Evolutionary conservation across 2,888 invertebrate species (phyloP), one percentile per base, ranked within the genome.

Genomic region (Neria commutata): DNA sequence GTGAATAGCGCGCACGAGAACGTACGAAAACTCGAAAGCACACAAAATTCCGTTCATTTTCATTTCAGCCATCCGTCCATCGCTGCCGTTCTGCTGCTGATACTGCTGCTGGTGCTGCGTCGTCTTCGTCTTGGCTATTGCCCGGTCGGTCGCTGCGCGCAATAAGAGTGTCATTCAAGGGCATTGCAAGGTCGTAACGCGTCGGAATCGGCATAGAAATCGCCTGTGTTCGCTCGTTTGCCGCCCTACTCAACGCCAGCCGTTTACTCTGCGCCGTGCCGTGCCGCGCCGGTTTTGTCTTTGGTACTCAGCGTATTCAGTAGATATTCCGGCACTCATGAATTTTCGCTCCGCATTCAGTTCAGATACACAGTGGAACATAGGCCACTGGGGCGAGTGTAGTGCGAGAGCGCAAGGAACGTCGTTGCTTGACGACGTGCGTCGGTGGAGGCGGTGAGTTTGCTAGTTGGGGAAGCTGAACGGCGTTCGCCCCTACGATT

Each of bases 151-250:
- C 33, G 71, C 69, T 69, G 62, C 63, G 69, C 77, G 72, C 76
- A 79, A 71, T 75, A 76, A 75, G 74, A 79, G 77, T 80, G 81
- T 78, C 80, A 77, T 74, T 81, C 80, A 81, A 81, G 81, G 81
- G 79, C 80, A 77, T 80, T 76, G 72, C 81, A 81, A 81, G 81
- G 81, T 81, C 81, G 72, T 74, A 74, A 66, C 58, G 62, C 51
- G 42, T 51, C 55, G 56, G 53, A 60, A 54, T 54, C 58, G 49
- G 45, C 24, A 17, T 8, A 21, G 29, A 48, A 17, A 48, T 29
- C 29, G 29, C 11, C 29, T n/a, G 29, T 5, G 29, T 37, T 4
- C 4, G 6, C 17, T 11, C 49, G 3, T 19, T 33, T 42, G 54
- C 47, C 53, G 33, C 29, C 33, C 54, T 46, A 33, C 40, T 11